Evolutionary conservation across 2,113 vertebrate genomes (phyloP).

Genomic region (Gallinago paraguaiae): DNA sequence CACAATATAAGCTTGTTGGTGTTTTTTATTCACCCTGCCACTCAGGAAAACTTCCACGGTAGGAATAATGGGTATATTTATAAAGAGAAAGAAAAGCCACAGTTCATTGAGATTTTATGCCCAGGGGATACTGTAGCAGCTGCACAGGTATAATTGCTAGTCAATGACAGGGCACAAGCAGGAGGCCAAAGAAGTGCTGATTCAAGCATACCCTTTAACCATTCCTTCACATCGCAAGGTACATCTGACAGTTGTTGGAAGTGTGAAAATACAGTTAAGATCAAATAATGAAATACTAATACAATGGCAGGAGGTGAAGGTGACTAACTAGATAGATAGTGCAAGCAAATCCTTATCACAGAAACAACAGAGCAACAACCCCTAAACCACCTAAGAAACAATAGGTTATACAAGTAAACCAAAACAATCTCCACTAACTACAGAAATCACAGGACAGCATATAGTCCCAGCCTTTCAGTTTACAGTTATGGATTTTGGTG

Average conservation of each 20-base stretch:
- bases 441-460: background rate
- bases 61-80: background rate
- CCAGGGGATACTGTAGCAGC: background rate
- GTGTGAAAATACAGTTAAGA: background rate
- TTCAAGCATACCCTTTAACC: background rate
- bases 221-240: background rate
- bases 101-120: background rate
- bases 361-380: background rate
- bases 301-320: background rate
- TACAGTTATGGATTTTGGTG: background rate
- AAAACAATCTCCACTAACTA: background rate
- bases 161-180: background rate
- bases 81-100: background rate
- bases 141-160: background rate
- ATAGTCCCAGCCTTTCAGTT: background rate
- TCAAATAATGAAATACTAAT: conserved; percentile 2
- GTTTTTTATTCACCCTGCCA: background rate
- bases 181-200: background rate
- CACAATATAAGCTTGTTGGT: background rate
- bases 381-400: background rate
- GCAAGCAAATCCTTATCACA: background rate
- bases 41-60: background rate
- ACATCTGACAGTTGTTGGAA: background rate
- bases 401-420: background rate
- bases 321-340: background rate